Evolutionary conservation across 2,113 vertebrate species (phyloP).

Genomic region (Malurus melanocephalus): DNA sequence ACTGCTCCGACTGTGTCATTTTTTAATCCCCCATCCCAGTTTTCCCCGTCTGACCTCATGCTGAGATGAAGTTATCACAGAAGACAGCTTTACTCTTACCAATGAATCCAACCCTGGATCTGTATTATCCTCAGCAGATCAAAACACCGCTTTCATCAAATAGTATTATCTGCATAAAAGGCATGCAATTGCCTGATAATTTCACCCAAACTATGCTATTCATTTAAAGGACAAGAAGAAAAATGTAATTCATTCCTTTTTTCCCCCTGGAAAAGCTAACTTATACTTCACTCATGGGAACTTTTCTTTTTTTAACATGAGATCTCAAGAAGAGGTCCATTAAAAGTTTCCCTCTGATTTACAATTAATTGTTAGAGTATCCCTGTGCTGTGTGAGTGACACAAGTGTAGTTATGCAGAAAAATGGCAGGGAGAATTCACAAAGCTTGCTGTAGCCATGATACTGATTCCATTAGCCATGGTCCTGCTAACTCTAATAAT

Average conservation of each 20-base stretch:
- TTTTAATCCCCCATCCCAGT: slow-evolving; percentile 92
- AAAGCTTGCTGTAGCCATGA: slow-evolving; percentile 62
- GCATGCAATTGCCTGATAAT: slow-evolving; percentile 91
- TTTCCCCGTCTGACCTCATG: slow-evolving; percentile 93
- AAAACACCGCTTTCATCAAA: slow-evolving; percentile 95
- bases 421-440: slow-evolving; percentile 63
- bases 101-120: slow-evolving; percentile 89
- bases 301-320: slow-evolving; percentile 74
- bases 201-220: slow-evolving; percentile 90
- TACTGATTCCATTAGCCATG: slow-evolving; percentile 75
- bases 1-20: slow-evolving; percentile 90
- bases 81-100: slow-evolving; percentile 96
- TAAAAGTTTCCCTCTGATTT: slow-evolving; percentile 66
- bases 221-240: slow-evolving; percentile 90
- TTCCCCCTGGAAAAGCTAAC: slow-evolving; percentile 70
- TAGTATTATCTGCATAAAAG: slow-evolving; percentile 99
- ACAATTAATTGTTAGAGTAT: slow-evolving; percentile 73
- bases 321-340: slow-evolving; percentile 74
- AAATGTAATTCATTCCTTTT: slow-evolving; percentile 83
- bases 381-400: slow-evolving; percentile 63
- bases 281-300: slow-evolving; percentile 77
- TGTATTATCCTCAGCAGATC: slow-evolving; percentile 94
- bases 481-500: slow-evolving; percentile 69
- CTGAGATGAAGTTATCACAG: slow-evolving; percentile 98
- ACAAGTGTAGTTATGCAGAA: slow-evolving; percentile 72